Evolutionary conservation across 2,888 invertebrate species (phyloP).

Genomic region (Aphidius colemani): DNA sequence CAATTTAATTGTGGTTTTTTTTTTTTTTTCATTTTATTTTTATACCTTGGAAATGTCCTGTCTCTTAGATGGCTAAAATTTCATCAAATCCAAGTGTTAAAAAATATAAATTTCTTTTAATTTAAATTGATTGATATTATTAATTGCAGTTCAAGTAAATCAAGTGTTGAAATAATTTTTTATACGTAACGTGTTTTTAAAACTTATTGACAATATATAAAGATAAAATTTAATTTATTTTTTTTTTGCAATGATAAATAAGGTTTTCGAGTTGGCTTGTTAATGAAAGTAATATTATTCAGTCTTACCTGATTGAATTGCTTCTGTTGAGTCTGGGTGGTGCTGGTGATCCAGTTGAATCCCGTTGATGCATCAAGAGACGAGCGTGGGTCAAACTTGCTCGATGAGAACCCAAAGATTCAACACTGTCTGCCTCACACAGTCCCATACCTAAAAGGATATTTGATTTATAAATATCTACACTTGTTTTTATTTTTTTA

Average conservation of each 20-base stretch:
- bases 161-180: neutral
- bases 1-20: neutral
- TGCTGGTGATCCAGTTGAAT: conserved; percentile 65
- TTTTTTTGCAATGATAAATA: neutral
- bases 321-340: conserved; percentile 82
- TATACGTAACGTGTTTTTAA: neutral
- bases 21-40: conserved; percentile 28
- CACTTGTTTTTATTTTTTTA: too few species aligned
- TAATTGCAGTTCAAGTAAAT: neutral
- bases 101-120: neutral
- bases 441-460: conserved; percentile 60
- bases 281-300: conserved; percentile 10
- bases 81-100: conserved; percentile 44
- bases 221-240: conserved; percentile 17
- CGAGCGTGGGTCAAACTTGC: conserved; percentile 76
- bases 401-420: conserved; percentile 76
- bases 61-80: conserved; percentile 84
- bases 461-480: conserved; percentile 4
- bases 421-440: conserved; percentile 90
- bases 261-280: neutral
- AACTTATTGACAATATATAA: conserved; percentile 1
- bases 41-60: conserved; percentile 91
- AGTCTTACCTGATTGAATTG: conserved; percentile 84
- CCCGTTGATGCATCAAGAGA: conserved; percentile 66
- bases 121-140: neutral